Conservation (phyloP, 2,797 vertebrate genomes). For the Helarctos malayanus region DNA sequence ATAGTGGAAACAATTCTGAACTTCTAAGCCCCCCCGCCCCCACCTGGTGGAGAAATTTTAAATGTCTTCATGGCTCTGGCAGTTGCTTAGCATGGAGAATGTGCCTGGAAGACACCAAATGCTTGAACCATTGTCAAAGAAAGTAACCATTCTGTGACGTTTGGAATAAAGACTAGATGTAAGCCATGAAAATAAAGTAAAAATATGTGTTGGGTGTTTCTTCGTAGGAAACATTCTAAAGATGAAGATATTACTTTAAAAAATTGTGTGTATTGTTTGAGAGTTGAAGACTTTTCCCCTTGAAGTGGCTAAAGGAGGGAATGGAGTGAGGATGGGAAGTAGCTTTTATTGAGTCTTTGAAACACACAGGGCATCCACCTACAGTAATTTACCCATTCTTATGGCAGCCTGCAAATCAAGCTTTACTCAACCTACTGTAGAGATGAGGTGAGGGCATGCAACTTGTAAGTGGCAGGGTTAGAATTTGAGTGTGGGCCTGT, state of each 20-base stretch:
- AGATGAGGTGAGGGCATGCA: not conserved
- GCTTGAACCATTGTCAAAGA: slow-evolving; percentile 59
- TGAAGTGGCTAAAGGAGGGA: not conserved
- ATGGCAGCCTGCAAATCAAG: not conserved
- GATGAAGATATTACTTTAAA: not conserved
- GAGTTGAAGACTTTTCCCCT: not conserved
- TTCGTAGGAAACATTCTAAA: not conserved
- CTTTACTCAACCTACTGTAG: not conserved
- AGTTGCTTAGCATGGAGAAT: slow-evolving; percentile 71
- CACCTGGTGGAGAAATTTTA: slow-evolving; percentile 60
- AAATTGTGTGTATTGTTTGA: not conserved
- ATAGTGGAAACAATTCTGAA: slow-evolving; percentile 74
- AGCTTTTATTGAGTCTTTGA: not conserved
- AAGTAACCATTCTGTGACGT: slow-evolving; percentile 32
- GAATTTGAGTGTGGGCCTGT: not conserved
- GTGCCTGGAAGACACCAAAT: slow-evolving; percentile 68
- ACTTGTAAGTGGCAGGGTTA: not conserved
- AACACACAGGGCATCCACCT: not conserved
- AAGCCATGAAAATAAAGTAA: not conserved
- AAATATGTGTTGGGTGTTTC: not conserved
- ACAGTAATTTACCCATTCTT: not conserved
- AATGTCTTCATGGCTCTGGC: slow-evolving; percentile 73
- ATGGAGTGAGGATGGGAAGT: not conserved
- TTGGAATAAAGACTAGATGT: slow-evolving; percentile 30
- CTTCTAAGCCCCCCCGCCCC: slow-evolving; percentile 59